Percentiles rank a stretch among this genome's conserved stretches.
These are phyloP conservation scores for Engraulis encrasicolus DNA, from an alignment of 2,113 vertebrate species.

Conservation along the genomic window DNA sequence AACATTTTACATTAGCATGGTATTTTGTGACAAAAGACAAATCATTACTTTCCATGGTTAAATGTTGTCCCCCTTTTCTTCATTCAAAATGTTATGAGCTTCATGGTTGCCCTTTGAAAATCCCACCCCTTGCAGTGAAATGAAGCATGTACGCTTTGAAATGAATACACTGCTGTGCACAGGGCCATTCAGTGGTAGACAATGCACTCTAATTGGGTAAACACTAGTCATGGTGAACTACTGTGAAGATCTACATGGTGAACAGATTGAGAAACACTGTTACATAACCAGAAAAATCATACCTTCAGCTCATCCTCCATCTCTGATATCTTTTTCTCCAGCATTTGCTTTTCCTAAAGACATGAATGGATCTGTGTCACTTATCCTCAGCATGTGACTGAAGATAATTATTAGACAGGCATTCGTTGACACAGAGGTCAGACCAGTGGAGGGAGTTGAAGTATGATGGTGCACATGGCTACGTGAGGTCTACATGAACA, in stretches of 20 bases:
- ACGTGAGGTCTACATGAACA: neutral
- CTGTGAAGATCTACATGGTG: neutral
- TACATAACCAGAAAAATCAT: constrained; percentile 37
- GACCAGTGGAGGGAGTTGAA: neutral
- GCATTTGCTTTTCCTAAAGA: constrained; percentile 76
- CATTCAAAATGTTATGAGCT: neutral
- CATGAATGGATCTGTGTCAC: constrained; percentile 7
- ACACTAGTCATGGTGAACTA: neutral
- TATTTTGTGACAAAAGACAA: too few species aligned
- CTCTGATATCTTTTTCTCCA: constrained; percentile 83
- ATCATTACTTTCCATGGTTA: neutral
- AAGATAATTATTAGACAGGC: neutral
- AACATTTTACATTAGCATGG: too few species aligned
- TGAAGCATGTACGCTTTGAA: neutral
- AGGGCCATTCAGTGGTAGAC: neutral
- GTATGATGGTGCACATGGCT: neutral
- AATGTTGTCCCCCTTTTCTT: neutral
- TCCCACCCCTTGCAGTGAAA: neutral
- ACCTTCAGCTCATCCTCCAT: constrained; percentile 88
- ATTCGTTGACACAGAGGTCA: neutral
- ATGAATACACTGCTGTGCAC: neutral
- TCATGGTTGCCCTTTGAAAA: neutral
- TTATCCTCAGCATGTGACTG: neutral
- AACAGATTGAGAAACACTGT: too few species aligned
- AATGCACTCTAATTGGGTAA: neutral